Evolutionary conservation across 2,888 invertebrate genomes (phyloP).

Genomic region (Belgica antarctica): DNA sequence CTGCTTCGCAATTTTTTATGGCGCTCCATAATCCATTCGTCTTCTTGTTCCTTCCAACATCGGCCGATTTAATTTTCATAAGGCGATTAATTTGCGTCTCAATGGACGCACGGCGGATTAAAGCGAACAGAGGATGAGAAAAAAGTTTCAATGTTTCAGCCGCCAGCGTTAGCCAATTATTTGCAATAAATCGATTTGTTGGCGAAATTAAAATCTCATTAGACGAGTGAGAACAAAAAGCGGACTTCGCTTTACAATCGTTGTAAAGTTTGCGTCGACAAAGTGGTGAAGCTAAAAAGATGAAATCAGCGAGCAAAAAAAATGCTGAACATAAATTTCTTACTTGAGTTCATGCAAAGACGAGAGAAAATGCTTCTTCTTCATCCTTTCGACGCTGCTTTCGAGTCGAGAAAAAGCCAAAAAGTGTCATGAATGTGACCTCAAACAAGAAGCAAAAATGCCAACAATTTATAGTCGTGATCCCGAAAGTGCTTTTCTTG

Average conservation of each 20-base stretch:
- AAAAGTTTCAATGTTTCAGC: background rate
- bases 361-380: constrained; percentile 1
- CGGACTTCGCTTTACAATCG: background rate
- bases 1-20: background rate
- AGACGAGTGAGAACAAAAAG: background rate
- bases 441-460: constrained; percentile 9
- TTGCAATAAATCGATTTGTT: constrained; percentile 33
- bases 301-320: constrained; percentile 13
- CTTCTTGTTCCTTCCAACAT: no score
- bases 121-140: background rate
- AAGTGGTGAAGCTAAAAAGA: background rate
- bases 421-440: constrained; percentile 41
- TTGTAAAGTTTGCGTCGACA: background rate
- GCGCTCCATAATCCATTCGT: no score
- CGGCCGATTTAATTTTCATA: background rate
- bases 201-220: background rate
- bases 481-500: constrained; percentile 8
- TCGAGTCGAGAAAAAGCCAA: constrained; percentile 1
- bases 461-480: constrained; percentile 8
- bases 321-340: constrained; percentile 22
- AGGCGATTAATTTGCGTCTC: constrained; percentile 27
- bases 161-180: constrained; percentile 1
- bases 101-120: background rate
- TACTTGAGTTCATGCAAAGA: background rate
- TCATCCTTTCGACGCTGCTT: background rate